Base-by-base conservation (phyloP, 2,797 vertebrate species). In the Pseudomugil tenellus region DNA sequence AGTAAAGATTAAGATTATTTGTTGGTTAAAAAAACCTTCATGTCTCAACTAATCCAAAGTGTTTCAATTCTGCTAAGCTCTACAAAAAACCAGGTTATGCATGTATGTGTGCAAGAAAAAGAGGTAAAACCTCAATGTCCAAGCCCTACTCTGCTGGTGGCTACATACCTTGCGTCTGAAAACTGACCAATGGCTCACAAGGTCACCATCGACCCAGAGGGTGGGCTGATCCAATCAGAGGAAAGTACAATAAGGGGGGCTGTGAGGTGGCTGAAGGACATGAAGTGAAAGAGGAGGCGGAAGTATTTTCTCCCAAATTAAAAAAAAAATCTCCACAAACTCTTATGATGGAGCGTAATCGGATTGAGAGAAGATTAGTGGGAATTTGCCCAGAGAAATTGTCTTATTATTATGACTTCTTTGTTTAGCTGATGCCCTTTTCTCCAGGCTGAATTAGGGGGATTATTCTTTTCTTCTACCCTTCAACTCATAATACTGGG, bases 151-250 rank as follows among this genome's bases (percentile, higher is more conserved):
- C 77, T 56, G 70, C 61, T 67, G 72, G 76, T 85, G 69, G 76
- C 75, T 88, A 89, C 84, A 84, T 83, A 86, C 71, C 76, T 87
- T 71, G 3, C 19, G 60, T 84, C 59, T 74, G 7, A 19, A 65
- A 82, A 86, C 65, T 69, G 74, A 80, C 90, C 90, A 92, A 90
- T 90, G 59, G 77, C 55, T 11, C n/a, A 28, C 72, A 73, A 86
- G 86, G 88, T 90, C 77, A 71, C 11, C 21, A 3, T 83, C 59
- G 64, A 72, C 58, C 66, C 71, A 65, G 62, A 81, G 46, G 64
- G 81, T 91, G 88, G 89, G 65, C 86, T 85, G 89, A 91, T 90
- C 90, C 87, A 91, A 83, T 91, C 80, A 86, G 76, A 78, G 32
- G 23, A 34, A n/a, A 79, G 80, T 62, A 46, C 67, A 72, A 57